Percentiles rank a stretch among this genome's conserved stretches.
Evolutionary conservation across 2,113 vertebrate species (phyloP).

Genomic region (Aleadryas rufinucha): DNA sequence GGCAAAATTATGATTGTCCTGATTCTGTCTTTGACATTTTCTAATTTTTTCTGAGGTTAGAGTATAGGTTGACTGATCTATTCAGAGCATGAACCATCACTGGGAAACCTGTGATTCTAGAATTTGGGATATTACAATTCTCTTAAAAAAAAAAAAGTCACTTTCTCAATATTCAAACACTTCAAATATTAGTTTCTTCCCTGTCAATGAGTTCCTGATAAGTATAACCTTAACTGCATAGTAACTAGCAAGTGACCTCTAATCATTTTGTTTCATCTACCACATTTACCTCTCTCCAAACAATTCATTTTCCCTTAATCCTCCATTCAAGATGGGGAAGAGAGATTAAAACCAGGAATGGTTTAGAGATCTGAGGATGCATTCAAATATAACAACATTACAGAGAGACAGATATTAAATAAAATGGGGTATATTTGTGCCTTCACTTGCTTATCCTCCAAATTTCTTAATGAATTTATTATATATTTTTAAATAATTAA

Average conservation of each 20-base stretch:
- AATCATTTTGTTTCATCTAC: not conserved
- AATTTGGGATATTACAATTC: not conserved
- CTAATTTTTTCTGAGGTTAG: not conserved
- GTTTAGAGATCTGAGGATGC: not conserved
- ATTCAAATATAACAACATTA: not conserved
- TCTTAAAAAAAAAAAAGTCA: not conserved
- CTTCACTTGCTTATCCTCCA: not conserved
- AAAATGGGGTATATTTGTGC: not conserved
- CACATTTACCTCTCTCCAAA: not conserved
- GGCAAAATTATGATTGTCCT: not conserved
- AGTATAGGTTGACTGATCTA: not conserved
- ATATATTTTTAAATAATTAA: not conserved
- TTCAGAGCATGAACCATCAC: not conserved
- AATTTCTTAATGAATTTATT: not conserved
- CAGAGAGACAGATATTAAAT: not conserved
- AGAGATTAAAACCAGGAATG: not conserved
- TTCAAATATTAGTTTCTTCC: not conserved
- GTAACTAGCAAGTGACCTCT: not conserved
- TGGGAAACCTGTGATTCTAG: not conserved
- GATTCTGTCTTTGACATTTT: not conserved
- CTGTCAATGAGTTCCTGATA: not conserved
- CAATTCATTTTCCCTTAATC: not conserved
- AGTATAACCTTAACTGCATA: not conserved
- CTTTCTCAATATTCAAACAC: not conserved
- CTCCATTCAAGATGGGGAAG: not conserved